Evolutionary conservation across 2,888 invertebrate genomes (phyloP), one percentile per base, ranked within the genome.

Genomic region (Tiliacea aurago): DNA sequence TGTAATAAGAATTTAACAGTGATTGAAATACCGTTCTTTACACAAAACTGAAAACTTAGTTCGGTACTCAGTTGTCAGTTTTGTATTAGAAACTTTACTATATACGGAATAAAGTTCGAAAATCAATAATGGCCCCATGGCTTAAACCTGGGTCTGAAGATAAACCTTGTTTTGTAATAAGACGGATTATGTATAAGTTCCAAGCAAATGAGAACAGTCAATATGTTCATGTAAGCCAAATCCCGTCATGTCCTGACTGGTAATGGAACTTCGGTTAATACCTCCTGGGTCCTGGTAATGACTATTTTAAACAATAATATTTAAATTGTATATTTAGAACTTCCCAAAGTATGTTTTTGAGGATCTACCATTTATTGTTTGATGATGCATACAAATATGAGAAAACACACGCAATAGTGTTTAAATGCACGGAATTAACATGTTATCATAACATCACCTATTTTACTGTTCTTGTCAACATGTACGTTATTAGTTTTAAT

Each of bases 391-490:
- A 13, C 28, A 10, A 62, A 37, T n/a, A 79, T 23, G 13, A 55
- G 37, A 45, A 49, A 51, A 20, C 56, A 3, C 45, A 47, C 56
- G 20, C 28, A 28, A 37, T 33, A 6, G 10, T 55, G 13, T 55
- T 72, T 33, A 33, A 53, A 43, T 61, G 65, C 23, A 47, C n/a
- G n/a, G 20, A 67, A 81, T 62, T 66, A 63, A 67, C 75, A 66
- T 66, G 51, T 75, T 28, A 58, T 62, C 28, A 33, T 75, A 75
- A 75, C 37, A 51, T 28, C 23, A 53, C 1, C 20, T 53, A 68
- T 53, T 64, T 64, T 67, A 64, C 37, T 59, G 33, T 43, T 28
- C 23, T 47, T 77, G 65, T 77, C 65, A 82, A 62, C 37, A n/a
- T 56, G 11, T 20, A n/a, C 43, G 33, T 69, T 49, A 77, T 67